phyloP scores from a whole-genome alignment of 2,113 vertebrate species.

The Podarcis cretensis region DNA sequence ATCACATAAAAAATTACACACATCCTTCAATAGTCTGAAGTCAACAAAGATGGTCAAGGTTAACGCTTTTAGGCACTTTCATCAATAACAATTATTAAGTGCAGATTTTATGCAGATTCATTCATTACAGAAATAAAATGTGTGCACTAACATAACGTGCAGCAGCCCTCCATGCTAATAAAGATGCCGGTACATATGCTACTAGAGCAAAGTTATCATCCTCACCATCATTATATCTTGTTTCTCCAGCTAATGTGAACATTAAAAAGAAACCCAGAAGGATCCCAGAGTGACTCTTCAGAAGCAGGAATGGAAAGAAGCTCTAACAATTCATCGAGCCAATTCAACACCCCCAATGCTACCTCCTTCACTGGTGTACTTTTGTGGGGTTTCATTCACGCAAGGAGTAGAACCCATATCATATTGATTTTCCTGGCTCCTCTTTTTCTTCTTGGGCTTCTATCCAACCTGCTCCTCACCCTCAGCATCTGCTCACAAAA shows the following conservation, averaged over 20 bases:
- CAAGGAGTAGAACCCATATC: not conserved
- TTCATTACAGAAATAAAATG: conserved; percentile 44
- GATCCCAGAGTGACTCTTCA: not conserved
- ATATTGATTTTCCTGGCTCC: not conserved
- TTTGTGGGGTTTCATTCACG: not conserved
- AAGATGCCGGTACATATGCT: too few relatives aligned
- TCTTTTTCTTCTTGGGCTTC: not conserved
- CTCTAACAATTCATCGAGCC: not conserved
- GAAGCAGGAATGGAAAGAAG: not conserved
- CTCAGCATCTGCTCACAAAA: not conserved
- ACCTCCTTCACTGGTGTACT: not conserved
- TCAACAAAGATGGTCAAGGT: too few relatives aligned
- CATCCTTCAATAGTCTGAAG: too few relatives aligned
- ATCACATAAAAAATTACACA: too few relatives aligned
- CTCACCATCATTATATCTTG: not conserved
- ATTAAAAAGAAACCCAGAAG: not conserved
- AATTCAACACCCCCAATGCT: not conserved
- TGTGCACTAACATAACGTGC: conserved; percentile 1
- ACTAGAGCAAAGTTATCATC: too few relatives aligned
- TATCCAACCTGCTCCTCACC: not conserved
- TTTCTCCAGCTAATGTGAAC: not conserved
- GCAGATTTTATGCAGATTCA: too few relatives aligned
- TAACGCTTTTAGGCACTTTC: too few relatives aligned
- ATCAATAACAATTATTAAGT: too few relatives aligned
- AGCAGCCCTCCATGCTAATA: too few relatives aligned